phyloP scores from a whole-genome alignment of 2,888 invertebrate genomes.

The Falcaria lacertinaria region DNA sequence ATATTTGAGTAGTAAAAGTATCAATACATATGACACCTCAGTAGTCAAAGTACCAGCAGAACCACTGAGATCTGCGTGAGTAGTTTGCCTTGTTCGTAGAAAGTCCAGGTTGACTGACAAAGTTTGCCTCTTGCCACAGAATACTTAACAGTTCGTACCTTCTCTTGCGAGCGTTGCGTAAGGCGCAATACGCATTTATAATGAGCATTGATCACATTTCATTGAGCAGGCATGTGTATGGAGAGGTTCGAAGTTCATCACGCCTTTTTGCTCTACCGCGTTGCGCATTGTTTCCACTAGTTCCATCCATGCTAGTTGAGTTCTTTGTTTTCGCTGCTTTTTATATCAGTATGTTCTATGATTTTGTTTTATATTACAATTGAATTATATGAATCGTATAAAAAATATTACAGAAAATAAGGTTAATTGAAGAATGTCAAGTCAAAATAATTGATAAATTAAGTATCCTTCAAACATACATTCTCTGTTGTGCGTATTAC shows the following conservation, averaged over 20 bases:
- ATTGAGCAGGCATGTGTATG: not conserved
- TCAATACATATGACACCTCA: not conserved
- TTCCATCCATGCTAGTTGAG: no score
- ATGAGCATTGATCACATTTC: not conserved
- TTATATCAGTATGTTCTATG: no score
- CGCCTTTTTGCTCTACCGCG: no score
- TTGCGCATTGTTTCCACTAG: no score
- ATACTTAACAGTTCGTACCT: no score
- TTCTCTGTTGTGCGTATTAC: not conserved
- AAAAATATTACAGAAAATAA: no score
- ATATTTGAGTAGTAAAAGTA: not conserved
- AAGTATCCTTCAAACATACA: not conserved
- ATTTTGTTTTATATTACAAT: no score
- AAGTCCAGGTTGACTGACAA: conserved; percentile 20
- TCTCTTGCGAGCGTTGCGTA: not conserved
- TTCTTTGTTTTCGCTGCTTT: no score
- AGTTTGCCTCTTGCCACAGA: no score
- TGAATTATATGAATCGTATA: no score
- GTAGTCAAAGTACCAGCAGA: conserved; percentile 18
- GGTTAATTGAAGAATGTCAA: no score
- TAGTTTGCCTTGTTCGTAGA: conserved; percentile 35
- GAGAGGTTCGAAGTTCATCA: not conserved
- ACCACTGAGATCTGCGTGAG: conserved; percentile 21
- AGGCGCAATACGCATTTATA: not conserved
- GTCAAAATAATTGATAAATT: no score